Base-by-base conservation (phyloP, 2,113 vertebrate genomes). In the Colossoma macropomum region DNA sequence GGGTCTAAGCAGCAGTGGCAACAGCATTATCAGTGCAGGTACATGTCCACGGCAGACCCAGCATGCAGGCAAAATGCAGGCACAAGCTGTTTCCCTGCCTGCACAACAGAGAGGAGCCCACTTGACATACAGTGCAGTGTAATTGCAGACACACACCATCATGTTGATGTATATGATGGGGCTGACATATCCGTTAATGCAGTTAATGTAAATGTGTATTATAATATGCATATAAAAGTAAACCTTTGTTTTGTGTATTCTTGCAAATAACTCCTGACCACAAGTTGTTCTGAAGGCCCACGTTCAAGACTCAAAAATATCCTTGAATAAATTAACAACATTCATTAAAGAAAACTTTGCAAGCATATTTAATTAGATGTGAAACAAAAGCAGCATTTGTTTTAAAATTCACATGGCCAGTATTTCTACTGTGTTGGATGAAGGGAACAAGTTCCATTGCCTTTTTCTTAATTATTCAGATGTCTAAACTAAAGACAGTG, bases 71-170 rank as follows among this genome's bases (percentile, higher is more conserved):
- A 86, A 86, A 90, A 80, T 89, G 88, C 87, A 90, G 87, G 87
- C 87, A 86, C 88, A 91, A 87, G 86, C 86, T 88, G 82, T 88
- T 89, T 87, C 66, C 76, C 73, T 76, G 72, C 82, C 79, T 84
- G 41, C 69, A 62, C 87, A 66, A 78, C 76, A 34, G 54, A 78
- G 87, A 16, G 4, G 54, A 56, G 85, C 75, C 84, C 85, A 89
- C 79, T 80, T 80, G 34, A 78, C 76, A 84, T 83, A 82, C 74
- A 84, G 56, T 82, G 79, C 79, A 69, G 85, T 79, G 85, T 77
- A 75, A 85, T 87, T 86, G 77, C 71, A 48, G 23, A 56, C 25
- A 75, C 59, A 87, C 86, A 86, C 80, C n/a, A 45, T 77, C 32
- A 32, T 0, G 28, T 32, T 13, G 10, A 9, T 69, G 9, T 69